phyloP scores from a whole-genome alignment of 2,113 vertebrate genomes.

The Symphodus melops region DNA sequence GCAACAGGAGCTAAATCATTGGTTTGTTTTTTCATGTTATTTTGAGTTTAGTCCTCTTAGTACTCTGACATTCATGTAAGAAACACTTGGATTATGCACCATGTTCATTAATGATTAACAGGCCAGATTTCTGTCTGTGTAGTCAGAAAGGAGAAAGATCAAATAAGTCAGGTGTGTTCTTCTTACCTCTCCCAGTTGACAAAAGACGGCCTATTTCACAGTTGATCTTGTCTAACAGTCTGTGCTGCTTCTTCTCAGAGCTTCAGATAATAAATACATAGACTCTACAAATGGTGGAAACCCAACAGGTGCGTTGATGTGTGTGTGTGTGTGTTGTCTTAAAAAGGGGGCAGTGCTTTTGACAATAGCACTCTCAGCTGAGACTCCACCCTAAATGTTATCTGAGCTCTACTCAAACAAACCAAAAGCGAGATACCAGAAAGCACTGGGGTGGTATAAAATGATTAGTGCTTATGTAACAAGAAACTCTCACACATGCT shows the following conservation, averaged over 20 bases:
- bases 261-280: slow-evolving; percentile 19
- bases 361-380: slow-evolving; percentile 32
- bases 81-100: slow-evolving; percentile 18
- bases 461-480: background rate
- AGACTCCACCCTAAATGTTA: slow-evolving; percentile 68
- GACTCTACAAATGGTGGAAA: slow-evolving; percentile 11
- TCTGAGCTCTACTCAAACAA: slow-evolving; percentile 54
- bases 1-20: background rate
- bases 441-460: slow-evolving; percentile 26
- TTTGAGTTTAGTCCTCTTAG: background rate
- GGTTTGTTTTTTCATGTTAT: background rate
- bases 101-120: slow-evolving; percentile 12
- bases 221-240: slow-evolving; percentile 16
- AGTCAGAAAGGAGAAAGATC: background rate
- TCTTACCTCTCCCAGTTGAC: slow-evolving; percentile 51
- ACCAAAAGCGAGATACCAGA: slow-evolving; percentile 37
- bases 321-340: slow-evolving; percentile 28
- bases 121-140: background rate
- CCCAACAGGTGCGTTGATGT: slow-evolving; percentile 54
- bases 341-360: slow-evolving; percentile 31
- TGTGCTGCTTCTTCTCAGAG: slow-evolving; percentile 23
- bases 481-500: background rate
- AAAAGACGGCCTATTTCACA: background rate
- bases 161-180: slow-evolving; percentile 17
- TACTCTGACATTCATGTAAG: background rate